Evolutionary conservation across 2,113 vertebrate species (phyloP).

Genomic region (Sapajus apella): DNA sequence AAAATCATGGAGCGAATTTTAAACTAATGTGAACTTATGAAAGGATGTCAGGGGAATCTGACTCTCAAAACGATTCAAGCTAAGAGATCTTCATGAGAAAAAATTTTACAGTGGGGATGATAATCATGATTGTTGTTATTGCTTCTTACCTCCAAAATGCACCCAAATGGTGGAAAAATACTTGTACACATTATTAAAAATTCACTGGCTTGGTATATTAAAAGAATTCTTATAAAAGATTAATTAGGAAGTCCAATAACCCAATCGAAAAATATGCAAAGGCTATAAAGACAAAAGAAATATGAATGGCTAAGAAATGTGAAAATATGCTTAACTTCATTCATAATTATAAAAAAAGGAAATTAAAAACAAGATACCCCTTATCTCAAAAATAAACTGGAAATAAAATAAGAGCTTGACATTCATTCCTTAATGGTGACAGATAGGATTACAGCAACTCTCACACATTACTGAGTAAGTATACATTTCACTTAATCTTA

Average conservation of each 20-base stretch:
- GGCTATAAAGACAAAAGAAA: background rate
- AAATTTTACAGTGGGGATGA: background rate
- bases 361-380: background rate
- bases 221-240: background rate
- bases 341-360: background rate
- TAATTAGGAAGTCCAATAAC: background rate
- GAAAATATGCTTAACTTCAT: background rate
- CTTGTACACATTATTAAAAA: background rate
- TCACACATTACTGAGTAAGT: background rate
- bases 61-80: background rate
- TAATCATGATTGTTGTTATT: accelerated
- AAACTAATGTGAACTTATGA: background rate
- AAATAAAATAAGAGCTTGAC: background rate
- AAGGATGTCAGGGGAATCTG: background rate
- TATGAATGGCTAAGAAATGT: background rate
- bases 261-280: background rate
- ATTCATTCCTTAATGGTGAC: background rate
- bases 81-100: background rate
- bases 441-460: background rate
- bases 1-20: background rate
- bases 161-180: background rate
- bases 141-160: background rate
- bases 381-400: background rate
- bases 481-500: background rate
- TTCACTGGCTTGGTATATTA: background rate